A percentile compares a stretch with the other conserved stretches of the same genome.
phyloP scores from a whole-genome alignment of 2,113 vertebrate genomes.

The Ploceus nigricollis region DNA sequence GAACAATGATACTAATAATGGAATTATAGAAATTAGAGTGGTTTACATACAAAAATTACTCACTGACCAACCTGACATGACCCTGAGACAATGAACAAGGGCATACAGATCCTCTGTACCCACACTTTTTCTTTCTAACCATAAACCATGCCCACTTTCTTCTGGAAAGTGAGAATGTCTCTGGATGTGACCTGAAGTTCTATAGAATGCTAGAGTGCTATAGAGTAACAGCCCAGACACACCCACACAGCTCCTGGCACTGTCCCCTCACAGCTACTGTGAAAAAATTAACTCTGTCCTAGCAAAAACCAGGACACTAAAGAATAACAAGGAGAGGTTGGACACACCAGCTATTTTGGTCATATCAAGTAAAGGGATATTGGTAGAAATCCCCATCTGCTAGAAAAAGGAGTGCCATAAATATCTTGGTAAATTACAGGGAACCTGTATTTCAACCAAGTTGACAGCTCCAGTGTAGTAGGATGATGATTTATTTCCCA shows the following conservation, averaged over 20 bases:
- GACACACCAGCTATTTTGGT: not conserved
- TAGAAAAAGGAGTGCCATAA: not conserved
- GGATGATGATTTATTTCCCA: not conserved
- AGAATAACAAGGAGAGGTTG: not conserved
- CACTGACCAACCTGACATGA: fast-evolving
- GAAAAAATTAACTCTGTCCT: not conserved
- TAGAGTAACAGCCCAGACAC: too few relatives aligned
- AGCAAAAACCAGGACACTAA: not conserved
- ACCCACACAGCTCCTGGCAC: not conserved
- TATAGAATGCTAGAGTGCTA: not conserved
- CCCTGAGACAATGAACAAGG: not conserved
- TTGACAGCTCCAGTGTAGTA: not conserved
- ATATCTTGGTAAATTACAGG: not conserved
- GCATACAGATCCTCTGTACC: not conserved
- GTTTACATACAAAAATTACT: not conserved
- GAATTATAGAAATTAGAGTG: not conserved
- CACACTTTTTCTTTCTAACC: not conserved
- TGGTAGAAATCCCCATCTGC: not conserved
- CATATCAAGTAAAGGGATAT: not conserved
- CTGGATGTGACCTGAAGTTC: not conserved
- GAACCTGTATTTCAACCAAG: not conserved
- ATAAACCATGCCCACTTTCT: not conserved
- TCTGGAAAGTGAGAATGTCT: not conserved
- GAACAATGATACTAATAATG: not conserved
- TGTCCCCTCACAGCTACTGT: not conserved